phyloP scores from a whole-genome alignment of 2,797 vertebrate genomes.

The Oreochromis grahami region DNA sequence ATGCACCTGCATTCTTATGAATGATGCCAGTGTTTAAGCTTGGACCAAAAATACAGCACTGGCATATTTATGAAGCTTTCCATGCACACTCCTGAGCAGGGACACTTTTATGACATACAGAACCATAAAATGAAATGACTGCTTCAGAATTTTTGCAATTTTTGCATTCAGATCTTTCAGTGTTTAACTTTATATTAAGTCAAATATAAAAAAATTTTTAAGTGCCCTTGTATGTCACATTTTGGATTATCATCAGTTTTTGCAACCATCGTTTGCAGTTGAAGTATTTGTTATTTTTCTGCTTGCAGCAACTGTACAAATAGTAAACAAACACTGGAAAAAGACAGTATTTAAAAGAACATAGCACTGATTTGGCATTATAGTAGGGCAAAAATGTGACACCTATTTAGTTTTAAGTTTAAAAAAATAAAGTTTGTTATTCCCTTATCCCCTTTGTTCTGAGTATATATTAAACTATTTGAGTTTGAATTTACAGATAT shows the following conservation, averaged over 20 bases:
- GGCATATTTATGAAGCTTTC: slow-evolving; percentile 5
- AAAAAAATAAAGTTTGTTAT: background rate
- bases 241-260: background rate
- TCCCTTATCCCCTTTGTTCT: background rate
- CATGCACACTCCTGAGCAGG: background rate
- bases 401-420: background rate
- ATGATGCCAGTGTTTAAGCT: background rate
- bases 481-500: background rate
- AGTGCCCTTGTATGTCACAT: background rate
- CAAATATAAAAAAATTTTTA: background rate
- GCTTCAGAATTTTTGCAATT: background rate
- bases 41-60: background rate
- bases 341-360: background rate
- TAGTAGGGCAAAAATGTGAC: background rate
- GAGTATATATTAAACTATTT: background rate
- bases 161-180: background rate
- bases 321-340: background rate
- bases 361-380: background rate
- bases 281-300: background rate
- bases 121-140: background rate
- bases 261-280: background rate
- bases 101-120: background rate
- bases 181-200: background rate
- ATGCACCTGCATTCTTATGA: background rate
- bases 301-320: background rate